Evolutionary conservation across 1,140 invertebrate species (phyloP).

Genomic region (Nasonia giraulti): DNA sequence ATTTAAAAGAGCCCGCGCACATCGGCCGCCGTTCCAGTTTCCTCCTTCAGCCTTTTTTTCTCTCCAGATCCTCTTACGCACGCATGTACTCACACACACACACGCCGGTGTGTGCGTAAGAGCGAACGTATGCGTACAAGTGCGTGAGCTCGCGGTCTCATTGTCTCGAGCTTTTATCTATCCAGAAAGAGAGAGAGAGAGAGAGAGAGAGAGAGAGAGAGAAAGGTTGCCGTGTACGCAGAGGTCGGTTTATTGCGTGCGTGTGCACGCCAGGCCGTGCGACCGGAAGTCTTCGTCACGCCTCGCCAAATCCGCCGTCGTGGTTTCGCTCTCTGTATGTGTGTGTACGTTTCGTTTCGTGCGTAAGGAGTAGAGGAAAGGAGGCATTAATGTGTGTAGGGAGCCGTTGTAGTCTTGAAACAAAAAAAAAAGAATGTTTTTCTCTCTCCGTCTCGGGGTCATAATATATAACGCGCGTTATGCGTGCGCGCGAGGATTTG

Average conservation of each 20-base stretch:
- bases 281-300: constrained; percentile 69
- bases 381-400: constrained; percentile 13
- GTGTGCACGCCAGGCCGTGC: constrained; percentile 63
- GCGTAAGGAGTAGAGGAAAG: not conserved
- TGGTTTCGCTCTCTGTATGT: not conserved
- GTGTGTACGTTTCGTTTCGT: not conserved
- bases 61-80: not conserved
- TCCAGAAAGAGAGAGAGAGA: not conserved
- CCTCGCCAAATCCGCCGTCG: constrained; percentile 59
- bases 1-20: not conserved
- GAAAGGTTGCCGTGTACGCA: constrained; percentile 29
- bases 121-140: constrained; percentile 26
- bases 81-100: too few relatives aligned
- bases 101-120: not conserved
- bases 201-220: not conserved
- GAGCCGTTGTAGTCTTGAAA: not conserved
- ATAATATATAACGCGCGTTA: not conserved
- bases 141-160: constrained; percentile 43
- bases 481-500: too few relatives aligned
- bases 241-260: constrained; percentile 27
- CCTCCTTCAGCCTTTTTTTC: not conserved
- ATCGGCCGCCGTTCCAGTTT: not conserved
- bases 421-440: not conserved
- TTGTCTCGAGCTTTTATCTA: constrained; percentile 47
- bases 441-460: not conserved